A percentile compares a stretch with the other conserved stretches of the same genome.
These are phyloP conservation scores for Caerostris extrusa DNA, from an alignment of 1,140 invertebrate genomes.

Conservation along the genomic window DNA sequence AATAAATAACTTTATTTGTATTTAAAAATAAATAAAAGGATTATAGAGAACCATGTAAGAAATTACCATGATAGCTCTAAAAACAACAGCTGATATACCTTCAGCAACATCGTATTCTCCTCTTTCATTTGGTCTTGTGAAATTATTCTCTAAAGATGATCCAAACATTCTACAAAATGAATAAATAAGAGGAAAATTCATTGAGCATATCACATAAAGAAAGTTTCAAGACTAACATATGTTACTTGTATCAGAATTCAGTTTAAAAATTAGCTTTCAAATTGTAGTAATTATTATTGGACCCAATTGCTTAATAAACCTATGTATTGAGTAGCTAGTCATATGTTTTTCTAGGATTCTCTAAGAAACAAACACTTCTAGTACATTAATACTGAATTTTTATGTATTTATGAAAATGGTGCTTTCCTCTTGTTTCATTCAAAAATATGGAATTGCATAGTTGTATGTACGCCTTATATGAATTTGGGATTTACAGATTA, in stretches of 20 bases:
- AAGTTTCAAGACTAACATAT: neutral
- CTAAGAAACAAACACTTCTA: too few species aligned
- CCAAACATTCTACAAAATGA: constrained; percentile 92
- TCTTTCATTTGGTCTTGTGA: constrained; percentile 95
- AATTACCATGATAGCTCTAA: constrained; percentile 92
- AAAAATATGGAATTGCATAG: too few species aligned
- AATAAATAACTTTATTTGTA: too few species aligned
- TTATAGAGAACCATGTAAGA: neutral
- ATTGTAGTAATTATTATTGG: neutral
- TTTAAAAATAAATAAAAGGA: neutral
- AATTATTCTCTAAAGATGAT: constrained; percentile 91
- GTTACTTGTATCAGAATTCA: neutral
- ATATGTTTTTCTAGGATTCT: too few species aligned
- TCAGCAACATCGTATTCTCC: constrained; percentile 99
- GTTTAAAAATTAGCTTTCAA: neutral
- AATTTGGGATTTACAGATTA: too few species aligned
- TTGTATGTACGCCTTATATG: too few species aligned
- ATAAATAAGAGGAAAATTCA: neutral
- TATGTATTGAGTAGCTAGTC: too few species aligned
- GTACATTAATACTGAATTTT: too few species aligned
- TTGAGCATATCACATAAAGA: neutral
- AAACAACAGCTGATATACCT: constrained; percentile 97
- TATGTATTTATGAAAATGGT: too few species aligned
- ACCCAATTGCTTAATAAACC: too few species aligned
- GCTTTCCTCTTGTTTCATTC: too few species aligned